These are phyloP conservation scores for Scopus umbretta DNA, from an alignment of 2,113 vertebrate species.

Conservation along the genomic window DNA sequence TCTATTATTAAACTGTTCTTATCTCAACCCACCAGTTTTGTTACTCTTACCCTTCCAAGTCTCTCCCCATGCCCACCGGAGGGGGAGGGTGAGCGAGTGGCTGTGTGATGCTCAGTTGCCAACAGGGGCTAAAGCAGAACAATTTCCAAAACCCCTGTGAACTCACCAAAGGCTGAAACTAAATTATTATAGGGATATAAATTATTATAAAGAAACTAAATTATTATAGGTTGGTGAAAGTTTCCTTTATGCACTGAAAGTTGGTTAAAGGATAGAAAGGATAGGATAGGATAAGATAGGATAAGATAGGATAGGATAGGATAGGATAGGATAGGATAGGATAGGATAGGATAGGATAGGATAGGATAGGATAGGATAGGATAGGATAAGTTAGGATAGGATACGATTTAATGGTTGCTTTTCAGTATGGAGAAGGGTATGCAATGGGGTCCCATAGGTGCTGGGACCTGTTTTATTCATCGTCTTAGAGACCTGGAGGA, in stretches of 20 bases:
- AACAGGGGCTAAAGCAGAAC: too few species aligned
- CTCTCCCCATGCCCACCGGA: too few species aligned
- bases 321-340: not conserved
- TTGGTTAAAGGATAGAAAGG: not conserved
- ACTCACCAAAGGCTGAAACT: not conserved
- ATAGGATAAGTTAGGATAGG: not conserved
- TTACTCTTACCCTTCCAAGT: too few species aligned
- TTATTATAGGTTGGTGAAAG: not conserved
- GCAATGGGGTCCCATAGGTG: fast-evolving
- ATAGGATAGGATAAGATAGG: not conserved
- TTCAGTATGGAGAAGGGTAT: not conserved
- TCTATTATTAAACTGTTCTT: too few species aligned
- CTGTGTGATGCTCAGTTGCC: too few species aligned
- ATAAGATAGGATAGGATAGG: not conserved
- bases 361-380: not conserved
- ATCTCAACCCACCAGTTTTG: too few species aligned
- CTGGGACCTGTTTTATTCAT: not conserved
- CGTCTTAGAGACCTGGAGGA: not conserved
- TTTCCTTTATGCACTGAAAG: not conserved
- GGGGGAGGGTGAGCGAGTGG: too few species aligned
- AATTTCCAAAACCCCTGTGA: not conserved
- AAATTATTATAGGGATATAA: not conserved
- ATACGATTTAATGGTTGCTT: not conserved
- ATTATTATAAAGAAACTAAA: too few species aligned
- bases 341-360: not conserved